Percentiles rank a stretch among this genome's conserved stretches.
Conservation (phyloP, 2,113 vertebrate genomes). For the Rostratula benghalensis region DNA sequence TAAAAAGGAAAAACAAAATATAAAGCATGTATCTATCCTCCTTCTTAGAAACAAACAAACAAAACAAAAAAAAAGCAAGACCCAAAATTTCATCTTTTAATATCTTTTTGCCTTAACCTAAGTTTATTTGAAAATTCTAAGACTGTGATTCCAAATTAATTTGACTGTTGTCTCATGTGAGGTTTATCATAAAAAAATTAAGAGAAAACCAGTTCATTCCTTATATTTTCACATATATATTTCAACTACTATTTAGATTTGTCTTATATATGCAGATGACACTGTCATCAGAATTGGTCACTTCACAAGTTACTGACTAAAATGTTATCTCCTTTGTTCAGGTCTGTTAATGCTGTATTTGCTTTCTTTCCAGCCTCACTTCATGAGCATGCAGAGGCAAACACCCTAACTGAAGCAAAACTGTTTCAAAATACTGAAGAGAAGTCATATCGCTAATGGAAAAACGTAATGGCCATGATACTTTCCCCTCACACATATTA, state of each 20-base stretch:
- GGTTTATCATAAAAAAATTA: not conserved
- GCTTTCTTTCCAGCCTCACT: not conserved
- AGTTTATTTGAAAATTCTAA: not conserved
- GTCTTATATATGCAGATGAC: not conserved
- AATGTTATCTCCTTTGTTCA: not conserved
- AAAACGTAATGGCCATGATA: not conserved
- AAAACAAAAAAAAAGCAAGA: not conserved
- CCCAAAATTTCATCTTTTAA: not conserved
- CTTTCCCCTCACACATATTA: not conserved
- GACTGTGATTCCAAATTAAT: not conserved
- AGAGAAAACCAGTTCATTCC: not conserved
- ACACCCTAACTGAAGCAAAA: not conserved
- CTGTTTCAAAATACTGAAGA: not conserved
- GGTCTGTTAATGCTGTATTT: not conserved
- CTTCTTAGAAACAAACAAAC: not conserved
- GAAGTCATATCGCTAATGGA: rapidly evolving
- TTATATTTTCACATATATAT: not conserved
- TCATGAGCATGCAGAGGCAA: not conserved
- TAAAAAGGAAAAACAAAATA: not conserved
- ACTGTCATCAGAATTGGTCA: not conserved
- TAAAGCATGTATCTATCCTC: not conserved
- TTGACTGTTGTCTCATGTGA: not conserved
- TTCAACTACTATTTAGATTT: not conserved
- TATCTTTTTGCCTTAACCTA: not conserved
- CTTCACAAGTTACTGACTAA: not conserved